Evolutionary conservation across 92 coral and sea anemone species (phyloP).

Genomic region (Zoanthus sociatus): DNA sequence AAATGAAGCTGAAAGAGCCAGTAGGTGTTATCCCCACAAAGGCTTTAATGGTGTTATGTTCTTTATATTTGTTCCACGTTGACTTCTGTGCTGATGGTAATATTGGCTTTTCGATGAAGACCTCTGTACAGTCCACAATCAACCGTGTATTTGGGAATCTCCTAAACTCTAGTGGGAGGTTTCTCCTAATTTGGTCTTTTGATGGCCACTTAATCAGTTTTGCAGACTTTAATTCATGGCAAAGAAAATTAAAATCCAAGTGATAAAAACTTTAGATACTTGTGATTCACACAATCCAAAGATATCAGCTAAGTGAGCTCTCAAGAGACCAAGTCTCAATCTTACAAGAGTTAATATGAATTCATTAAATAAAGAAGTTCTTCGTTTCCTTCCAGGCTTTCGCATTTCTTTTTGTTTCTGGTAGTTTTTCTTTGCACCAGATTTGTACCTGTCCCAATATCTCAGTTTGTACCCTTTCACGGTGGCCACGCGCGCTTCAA

Average conservation of each 20-base stretch:
- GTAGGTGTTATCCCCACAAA: constrained; percentile 48
- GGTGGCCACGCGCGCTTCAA: too few relatives aligned
- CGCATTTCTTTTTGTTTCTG: neutral
- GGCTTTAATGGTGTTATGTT: constrained; percentile 56
- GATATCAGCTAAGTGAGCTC: too few relatives aligned
- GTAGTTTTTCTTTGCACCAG: neutral
- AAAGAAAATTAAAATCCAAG: too few relatives aligned
- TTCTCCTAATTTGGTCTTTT: neutral
- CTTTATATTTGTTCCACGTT: constrained; percentile 46
- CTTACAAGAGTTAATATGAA: too few relatives aligned
- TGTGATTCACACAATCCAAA: too few relatives aligned
- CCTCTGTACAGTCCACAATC: constrained; percentile 53
- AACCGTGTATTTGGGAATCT: constrained; percentile 41
- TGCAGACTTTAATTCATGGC: too few relatives aligned
- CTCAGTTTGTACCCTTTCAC: neutral
- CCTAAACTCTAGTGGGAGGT: constrained; percentile 43
- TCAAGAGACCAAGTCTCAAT: too few relatives aligned
- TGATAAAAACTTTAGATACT: too few relatives aligned
- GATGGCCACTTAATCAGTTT: too few relatives aligned
- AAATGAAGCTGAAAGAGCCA: constrained; percentile 50
- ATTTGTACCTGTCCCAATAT: neutral
- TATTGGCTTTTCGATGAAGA: constrained; percentile 36
- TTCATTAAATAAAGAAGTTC: neutral
- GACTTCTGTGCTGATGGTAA: constrained; percentile 50
- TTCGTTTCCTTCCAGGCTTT: neutral